phyloP scores from a whole-genome alignment of 2,113 vertebrate genomes.

The Bostrychus sinensis region DNA sequence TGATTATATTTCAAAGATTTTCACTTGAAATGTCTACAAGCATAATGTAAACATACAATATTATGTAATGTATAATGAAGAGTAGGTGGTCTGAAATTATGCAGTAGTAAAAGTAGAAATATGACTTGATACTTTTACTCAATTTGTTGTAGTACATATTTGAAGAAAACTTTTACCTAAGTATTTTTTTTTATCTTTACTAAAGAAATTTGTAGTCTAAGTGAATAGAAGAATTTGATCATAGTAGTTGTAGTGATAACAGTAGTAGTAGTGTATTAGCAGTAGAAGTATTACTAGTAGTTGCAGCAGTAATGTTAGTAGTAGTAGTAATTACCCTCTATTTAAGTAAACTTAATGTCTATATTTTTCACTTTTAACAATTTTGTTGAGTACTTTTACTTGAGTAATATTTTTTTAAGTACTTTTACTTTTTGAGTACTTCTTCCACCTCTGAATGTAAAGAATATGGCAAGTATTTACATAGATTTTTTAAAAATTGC shows the following conservation, averaged over 20 bases:
- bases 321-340: too few species aligned
- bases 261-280: too few species aligned
- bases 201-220: too few species aligned
- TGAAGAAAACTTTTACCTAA: too few species aligned
- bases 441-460: neutral
- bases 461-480: too few species aligned
- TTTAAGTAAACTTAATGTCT: neutral
- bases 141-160: neutral
- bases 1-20: slow-evolving; percentile 14
- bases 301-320: too few species aligned
- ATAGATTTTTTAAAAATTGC: neutral
- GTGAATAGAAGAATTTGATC: too few species aligned
- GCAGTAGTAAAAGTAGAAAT: neutral
- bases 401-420: neutral
- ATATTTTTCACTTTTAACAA: neutral
- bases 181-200: too few species aligned
- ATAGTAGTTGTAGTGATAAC: too few species aligned
- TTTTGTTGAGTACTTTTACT: neutral
- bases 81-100: slow-evolving; percentile 23
- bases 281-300: too few species aligned
- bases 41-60: neutral
- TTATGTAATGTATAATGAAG: slow-evolving; percentile 27
- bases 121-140: neutral
- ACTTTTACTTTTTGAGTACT: neutral
- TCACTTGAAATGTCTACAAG: slow-evolving; percentile 19